Evolutionary conservation across 2,797 vertebrate genomes (phyloP), one percentile per base, ranked within the genome.

Genomic region (Australoheros facetus): DNA sequence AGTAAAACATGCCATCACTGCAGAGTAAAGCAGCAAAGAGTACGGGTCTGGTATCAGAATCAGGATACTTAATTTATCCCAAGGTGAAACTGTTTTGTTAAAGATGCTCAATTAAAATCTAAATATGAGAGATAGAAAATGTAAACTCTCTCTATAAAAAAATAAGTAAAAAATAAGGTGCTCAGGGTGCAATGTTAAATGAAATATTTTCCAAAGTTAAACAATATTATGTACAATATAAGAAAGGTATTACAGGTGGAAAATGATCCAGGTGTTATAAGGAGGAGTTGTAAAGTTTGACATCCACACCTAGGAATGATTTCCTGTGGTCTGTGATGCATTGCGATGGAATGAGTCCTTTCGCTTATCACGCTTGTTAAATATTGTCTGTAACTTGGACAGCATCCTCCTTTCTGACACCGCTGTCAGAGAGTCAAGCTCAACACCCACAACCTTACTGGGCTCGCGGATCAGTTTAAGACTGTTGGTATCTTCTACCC

Each of bases 361-460:
- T 60, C 37, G 34, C n/a, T 60, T 19, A 60, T 19, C 0, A 34
- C n/a, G 34, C 8, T 23, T 0, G 7, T 39, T 1, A 12, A 62
- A 39, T 39, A 62, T 37, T 62, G 59, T 62, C 59, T 0, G 12
- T 62, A 62, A 42, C n/a, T 62, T 62, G 4, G 34, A 9, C n/a
- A 39, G 4, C 34, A 39, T 39, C 59, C 34, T 62, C n/a, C 59
- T 62, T 42, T 64, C 60, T 17, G 60, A 64, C 23, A 64, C 37
- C 0, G 1, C 37, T 26, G 37, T 64, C 60, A 26, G 60, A 62
- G 34, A 26, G 21, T 45, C 4, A 21, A 17, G 60, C 37, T 64
- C 37, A 30, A 59, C 19, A 34, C 19, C 60, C 21, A 45, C 14
- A 64, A 21, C 37, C 26, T 64, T 14, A 26, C 60, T 45, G 60